phyloP scores from a whole-genome alignment of 2,797 vertebrate species.

The Pelobates cultripes region DNA sequence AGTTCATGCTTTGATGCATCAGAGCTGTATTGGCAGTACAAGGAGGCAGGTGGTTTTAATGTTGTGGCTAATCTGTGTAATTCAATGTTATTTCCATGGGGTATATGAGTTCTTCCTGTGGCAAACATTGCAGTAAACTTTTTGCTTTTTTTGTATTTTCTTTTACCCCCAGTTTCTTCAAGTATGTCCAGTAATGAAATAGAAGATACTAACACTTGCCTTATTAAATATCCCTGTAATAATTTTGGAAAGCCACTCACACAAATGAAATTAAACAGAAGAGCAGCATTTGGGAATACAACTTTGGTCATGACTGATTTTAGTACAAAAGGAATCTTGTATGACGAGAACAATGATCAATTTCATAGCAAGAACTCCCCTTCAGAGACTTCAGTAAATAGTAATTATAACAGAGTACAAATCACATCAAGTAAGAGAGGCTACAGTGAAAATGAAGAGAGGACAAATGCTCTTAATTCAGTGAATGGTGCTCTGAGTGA shows the following conservation, averaged over 20 bases:
- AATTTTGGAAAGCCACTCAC: constrained; percentile 80
- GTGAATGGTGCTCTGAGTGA: constrained; percentile 29
- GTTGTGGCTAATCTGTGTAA: no score
- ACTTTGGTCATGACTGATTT: constrained; percentile 87
- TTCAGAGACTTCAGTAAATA: constrained; percentile 16
- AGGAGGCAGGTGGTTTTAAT: no score
- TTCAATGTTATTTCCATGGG: no score
- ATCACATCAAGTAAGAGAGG: constrained; percentile 25
- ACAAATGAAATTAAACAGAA: constrained; percentile 89
- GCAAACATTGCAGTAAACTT: no score
- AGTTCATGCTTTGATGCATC: no score
- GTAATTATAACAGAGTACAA: constrained; percentile 30
- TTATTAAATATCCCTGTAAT: constrained; percentile 88
- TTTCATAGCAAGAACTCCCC: constrained; percentile 22
- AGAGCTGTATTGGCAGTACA: no score
- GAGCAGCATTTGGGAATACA: constrained; percentile 83
- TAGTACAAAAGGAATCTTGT: constrained; percentile 66
- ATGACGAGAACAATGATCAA: constrained; percentile 37
- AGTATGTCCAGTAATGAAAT: constrained; percentile 60
- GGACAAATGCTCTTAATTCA: constrained; percentile 63
- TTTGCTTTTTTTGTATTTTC: constrained; percentile 14
- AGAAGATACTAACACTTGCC: constrained; percentile 62
- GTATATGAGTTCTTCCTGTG: no score
- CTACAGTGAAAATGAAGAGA: constrained; percentile 45
- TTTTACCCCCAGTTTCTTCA: constrained; percentile 68